Evolutionary conservation across 2,888 invertebrate genomes (phyloP).

Genomic region (Trachelus tabidus): DNA sequence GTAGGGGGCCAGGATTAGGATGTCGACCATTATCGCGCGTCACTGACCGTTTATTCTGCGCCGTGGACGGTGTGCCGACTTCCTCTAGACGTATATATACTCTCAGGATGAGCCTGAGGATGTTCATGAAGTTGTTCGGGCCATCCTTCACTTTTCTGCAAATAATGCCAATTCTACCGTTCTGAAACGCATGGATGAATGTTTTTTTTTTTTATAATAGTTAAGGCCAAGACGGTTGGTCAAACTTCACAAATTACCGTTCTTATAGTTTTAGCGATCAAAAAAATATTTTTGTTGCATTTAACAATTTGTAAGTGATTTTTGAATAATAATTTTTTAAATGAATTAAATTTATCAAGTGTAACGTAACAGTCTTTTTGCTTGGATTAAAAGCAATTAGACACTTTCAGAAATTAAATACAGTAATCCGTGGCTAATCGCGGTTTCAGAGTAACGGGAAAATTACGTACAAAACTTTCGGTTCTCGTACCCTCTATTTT

Average conservation of each 20-base stretch:
- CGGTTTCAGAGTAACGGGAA: too few species aligned
- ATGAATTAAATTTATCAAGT: too few species aligned
- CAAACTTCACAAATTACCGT: background rate
- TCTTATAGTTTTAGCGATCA: background rate
- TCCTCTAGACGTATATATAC: slow-evolving; percentile 56
- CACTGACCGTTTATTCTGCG: slow-evolving; percentile 65
- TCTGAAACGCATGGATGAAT: background rate
- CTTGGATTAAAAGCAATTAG: too few species aligned
- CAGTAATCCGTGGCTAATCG: too few species aligned
- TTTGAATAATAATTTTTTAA: too few species aligned
- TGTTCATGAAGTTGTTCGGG: background rate
- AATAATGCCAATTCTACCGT: background rate
- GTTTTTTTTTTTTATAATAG: background rate
- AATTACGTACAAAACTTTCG: too few species aligned
- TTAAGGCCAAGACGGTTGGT: background rate
- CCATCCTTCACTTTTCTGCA: background rate
- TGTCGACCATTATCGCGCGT: slow-evolving; percentile 66
- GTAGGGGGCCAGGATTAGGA: slow-evolving; percentile 66
- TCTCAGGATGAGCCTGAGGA: slow-evolving; percentile 1
- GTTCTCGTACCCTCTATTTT: background rate
- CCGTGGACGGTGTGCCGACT: slow-evolving; percentile 55
- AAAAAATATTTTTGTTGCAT: too few species aligned
- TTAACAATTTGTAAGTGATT: too few species aligned
- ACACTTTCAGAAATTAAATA: too few species aligned
- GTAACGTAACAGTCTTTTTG: too few species aligned